These are phyloP conservation scores for Champsocephalus esox DNA, from an alignment of 2,797 vertebrate species.

Conservation along the genomic window DNA sequence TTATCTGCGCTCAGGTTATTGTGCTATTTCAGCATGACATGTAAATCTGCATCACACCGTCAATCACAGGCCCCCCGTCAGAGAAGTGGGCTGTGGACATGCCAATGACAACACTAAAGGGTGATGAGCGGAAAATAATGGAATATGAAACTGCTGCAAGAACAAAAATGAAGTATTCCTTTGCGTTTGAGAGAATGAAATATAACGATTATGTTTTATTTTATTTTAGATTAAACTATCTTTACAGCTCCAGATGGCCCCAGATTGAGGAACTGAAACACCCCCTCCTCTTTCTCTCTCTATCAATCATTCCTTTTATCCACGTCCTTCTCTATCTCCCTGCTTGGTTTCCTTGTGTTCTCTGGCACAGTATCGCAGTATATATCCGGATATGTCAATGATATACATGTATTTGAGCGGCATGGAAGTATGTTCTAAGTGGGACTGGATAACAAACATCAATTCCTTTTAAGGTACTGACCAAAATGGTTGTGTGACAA, in stretches of 20 bases:
- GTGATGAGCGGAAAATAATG: slow-evolving; percentile 19
- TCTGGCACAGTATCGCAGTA: not conserved
- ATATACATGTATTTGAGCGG: not conserved
- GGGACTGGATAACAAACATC: not conserved
- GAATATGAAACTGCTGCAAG: not conserved
- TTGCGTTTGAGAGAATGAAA: not conserved
- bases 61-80: slow-evolving; percentile 61
- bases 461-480: not conserved
- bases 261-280: slow-evolving; percentile 16
- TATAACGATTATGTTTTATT: not conserved
- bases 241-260: slow-evolving; percentile 5
- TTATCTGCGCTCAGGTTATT: slow-evolving; percentile 81
- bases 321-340: slow-evolving; percentile 1
- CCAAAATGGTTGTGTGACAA: not conserved
- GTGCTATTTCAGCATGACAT: slow-evolving; percentile 72
- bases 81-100: slow-evolving; percentile 43
- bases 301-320: not conserved
- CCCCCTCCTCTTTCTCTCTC: not conserved
- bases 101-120: slow-evolving; percentile 30
- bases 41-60: slow-evolving; percentile 68
- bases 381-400: not conserved
- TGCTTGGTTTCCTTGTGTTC: not conserved
- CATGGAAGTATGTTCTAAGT: not conserved
- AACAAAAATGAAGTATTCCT: not conserved
- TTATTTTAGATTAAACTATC: not conserved